Conservation (phyloP, 2,113 vertebrate genomes). For the Brachirus orientalis region DNA sequence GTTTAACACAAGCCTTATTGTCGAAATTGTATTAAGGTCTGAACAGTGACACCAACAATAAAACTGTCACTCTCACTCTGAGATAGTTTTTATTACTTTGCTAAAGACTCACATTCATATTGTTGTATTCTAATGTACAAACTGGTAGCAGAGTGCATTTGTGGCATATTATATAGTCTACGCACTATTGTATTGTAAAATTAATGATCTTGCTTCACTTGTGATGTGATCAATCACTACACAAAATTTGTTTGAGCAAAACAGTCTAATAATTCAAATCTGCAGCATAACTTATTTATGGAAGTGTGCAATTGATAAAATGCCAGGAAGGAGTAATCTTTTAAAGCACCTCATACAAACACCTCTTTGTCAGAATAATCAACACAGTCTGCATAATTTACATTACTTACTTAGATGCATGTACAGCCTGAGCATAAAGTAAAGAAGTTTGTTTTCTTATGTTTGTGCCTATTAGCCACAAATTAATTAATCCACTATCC, state of each 20-base stretch:
- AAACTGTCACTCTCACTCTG: conserved; percentile 3
- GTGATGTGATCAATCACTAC: conserved; percentile 47
- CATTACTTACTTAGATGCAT: conserved; percentile 83
- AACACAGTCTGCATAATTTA: conserved; percentile 87
- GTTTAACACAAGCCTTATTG: neutral
- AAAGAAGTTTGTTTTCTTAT: conserved; percentile 87
- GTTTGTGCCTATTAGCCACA: conserved; percentile 88
- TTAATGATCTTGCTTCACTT: conserved; percentile 52
- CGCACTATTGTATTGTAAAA: conserved; percentile 49
- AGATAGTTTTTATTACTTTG: conserved; percentile 15
- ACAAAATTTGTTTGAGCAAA: conserved; percentile 63
- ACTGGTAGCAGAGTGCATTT: conserved; percentile 19
- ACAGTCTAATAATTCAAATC: conserved; percentile 68
- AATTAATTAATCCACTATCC: conserved; percentile 85
- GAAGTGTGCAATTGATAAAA: conserved; percentile 78
- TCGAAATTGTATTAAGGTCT: conserved; percentile 16
- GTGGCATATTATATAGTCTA: conserved; percentile 27
- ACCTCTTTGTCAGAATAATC: conserved; percentile 82
- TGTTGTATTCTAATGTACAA: conserved; percentile 5
- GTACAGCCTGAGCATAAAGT: conserved; percentile 80
- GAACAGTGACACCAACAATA: neutral
- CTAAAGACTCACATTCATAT: conserved; percentile 23
- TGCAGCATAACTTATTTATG: conserved; percentile 73
- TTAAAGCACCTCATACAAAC: conserved; percentile 78
- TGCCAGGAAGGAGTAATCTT: conserved; percentile 78